phyloP scores from a whole-genome alignment of 2,888 invertebrate genomes.

The Drosophila limbata region DNA sequence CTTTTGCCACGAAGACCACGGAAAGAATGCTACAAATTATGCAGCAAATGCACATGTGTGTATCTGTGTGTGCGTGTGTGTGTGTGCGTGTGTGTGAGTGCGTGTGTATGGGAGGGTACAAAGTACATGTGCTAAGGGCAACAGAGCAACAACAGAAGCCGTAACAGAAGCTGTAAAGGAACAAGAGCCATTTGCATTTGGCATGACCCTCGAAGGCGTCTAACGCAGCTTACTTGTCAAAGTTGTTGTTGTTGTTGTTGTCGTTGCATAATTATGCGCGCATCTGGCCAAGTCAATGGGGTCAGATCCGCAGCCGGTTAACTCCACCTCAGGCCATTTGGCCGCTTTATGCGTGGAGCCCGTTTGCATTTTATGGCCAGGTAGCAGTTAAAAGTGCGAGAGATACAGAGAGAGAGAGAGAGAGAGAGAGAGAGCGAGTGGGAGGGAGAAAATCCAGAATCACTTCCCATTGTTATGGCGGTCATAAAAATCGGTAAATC shows the following conservation, averaged over 20 bases:
- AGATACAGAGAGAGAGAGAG: background rate
- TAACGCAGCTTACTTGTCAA: conserved; percentile 53
- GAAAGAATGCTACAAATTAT: conserved; percentile 62
- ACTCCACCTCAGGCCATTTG: conserved; percentile 35
- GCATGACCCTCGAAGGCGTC: conserved; percentile 73
- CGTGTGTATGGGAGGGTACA: conserved; percentile 14
- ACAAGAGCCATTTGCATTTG: conserved; percentile 68
- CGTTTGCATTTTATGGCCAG: conserved; percentile 59
- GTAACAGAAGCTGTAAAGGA: conserved; percentile 45
- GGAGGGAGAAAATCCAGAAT: conserved; percentile 9
- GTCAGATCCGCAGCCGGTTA: conserved; percentile 21
- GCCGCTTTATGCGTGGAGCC: conserved; percentile 55
- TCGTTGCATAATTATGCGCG: conserved; percentile 68
- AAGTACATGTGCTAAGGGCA: conserved; percentile 39
- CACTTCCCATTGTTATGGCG: conserved; percentile 57
- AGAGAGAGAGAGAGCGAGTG: too few species aligned
- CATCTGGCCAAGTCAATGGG: conserved; percentile 58
- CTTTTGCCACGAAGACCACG: conserved; percentile 35
- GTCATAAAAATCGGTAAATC: conserved; percentile 68
- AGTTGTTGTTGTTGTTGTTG: conserved; percentile 6
- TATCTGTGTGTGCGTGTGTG: conserved; percentile 14
- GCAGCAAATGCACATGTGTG: conserved; percentile 36
- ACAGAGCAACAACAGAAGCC: conserved; percentile 23
- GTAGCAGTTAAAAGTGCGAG: conserved; percentile 11
- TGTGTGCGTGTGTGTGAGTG: conserved; percentile 11